Percentiles rank a stretch among this genome's conserved stretches.
phyloP scores from a whole-genome alignment of 1,140 invertebrate genomes.

The Leucophenga varia region DNA sequence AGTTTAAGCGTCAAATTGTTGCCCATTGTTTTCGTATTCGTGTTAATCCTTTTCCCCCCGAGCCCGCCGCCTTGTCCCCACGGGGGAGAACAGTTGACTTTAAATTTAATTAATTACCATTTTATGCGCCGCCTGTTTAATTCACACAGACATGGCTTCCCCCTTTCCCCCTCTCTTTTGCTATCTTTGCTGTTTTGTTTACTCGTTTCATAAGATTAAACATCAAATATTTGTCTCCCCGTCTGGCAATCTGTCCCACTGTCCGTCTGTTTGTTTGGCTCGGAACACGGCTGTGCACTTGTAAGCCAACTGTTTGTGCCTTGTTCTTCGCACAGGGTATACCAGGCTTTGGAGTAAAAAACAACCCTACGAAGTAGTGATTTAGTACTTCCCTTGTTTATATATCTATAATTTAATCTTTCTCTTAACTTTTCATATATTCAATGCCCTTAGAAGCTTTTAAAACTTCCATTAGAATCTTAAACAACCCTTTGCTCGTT shows the following conservation, averaged over 20 bases:
- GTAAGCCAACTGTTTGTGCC: constrained; percentile 25
- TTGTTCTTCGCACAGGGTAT: too few species aligned
- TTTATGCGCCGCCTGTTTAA: constrained; percentile 36
- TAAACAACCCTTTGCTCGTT: too few species aligned
- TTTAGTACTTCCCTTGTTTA: too few species aligned
- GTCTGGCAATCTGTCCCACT: too few species aligned
- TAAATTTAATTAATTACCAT: constrained; percentile 53
- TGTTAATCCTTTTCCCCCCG: constrained; percentile 39
- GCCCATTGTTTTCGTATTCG: constrained; percentile 30
- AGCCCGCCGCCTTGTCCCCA: background rate
- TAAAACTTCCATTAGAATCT: too few species aligned
- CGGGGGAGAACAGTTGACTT: constrained; percentile 23
- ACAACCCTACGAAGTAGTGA: too few species aligned
- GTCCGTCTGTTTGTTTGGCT: constrained; percentile 14
- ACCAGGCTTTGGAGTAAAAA: too few species aligned
- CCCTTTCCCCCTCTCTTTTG: too few species aligned
- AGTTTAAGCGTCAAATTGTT: constrained; percentile 47
- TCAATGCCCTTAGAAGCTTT: too few species aligned
- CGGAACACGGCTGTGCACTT: constrained; percentile 32
- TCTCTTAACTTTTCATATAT: too few species aligned
- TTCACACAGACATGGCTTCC: constrained; percentile 14
- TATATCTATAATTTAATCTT: too few species aligned
- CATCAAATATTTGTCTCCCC: constrained; percentile 36
- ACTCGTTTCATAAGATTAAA: constrained; percentile 39
- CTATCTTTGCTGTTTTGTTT: too few species aligned